A percentile compares a stretch with the other conserved stretches of the same genome.
Conservation (phyloP, 2,113 vertebrate species). For the Mandrillus leucophaeus region DNA sequence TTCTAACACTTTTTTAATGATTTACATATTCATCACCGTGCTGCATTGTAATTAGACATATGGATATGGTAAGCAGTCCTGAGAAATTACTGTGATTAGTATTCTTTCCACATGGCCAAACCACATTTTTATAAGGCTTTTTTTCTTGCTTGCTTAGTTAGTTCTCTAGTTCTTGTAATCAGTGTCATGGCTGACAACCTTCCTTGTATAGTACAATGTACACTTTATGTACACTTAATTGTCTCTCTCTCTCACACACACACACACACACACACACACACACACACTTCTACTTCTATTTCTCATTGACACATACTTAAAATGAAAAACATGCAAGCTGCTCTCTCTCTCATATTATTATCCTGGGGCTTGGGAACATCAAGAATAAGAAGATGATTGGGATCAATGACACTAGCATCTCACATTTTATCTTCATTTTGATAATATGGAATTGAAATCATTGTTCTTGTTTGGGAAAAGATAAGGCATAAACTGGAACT, state of each 20-base stretch:
- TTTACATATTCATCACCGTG: neutral
- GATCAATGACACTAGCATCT: neutral
- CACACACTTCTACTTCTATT: neutral
- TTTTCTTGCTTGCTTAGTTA: neutral
- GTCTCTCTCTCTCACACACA: neutral
- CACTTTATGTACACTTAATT: neutral
- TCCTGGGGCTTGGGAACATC: neutral
- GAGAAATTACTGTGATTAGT: neutral
- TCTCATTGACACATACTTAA: neutral
- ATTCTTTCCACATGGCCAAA: neutral
- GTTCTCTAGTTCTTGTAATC: neutral
- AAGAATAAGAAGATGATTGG: neutral
- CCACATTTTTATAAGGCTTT: neutral
- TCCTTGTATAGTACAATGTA: too few relatives aligned
- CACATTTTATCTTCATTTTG: neutral
- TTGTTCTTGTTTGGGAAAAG: neutral
- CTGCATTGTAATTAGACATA: slow-evolving; percentile 24
- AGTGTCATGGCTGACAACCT: neutral
- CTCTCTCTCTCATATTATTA: neutral
- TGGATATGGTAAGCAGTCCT: slow-evolving; percentile 6
- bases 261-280: neutral
- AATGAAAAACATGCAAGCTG: neutral
- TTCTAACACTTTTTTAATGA: neutral
- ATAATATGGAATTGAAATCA: neutral
- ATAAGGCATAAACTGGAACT: neutral